Evolutionary conservation across 2,888 invertebrate genomes (phyloP).

Genomic region (Spodoptera exigua): DNA sequence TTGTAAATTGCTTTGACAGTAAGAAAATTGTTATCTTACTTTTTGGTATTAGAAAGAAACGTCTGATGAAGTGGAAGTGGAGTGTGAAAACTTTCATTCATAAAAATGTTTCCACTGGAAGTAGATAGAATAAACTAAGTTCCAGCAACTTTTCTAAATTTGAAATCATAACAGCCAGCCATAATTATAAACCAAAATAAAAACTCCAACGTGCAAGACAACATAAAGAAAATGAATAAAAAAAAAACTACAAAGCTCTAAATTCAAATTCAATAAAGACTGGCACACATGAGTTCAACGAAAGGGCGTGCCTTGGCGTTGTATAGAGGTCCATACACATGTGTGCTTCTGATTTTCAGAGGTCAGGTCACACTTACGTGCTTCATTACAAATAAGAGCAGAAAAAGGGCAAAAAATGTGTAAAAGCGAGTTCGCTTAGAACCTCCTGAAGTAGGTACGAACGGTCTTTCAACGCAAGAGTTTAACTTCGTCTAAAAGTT

Average conservation of each 20-base stretch:
- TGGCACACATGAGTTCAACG: conserved; percentile 17
- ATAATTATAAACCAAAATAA: no score
- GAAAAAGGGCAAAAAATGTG: conserved; percentile 43
- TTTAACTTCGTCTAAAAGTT: conserved; percentile 38
- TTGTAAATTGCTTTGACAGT: no score
- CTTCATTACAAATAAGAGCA: conserved; percentile 45
- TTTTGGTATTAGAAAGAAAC: no score
- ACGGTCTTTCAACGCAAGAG: conserved; percentile 33
- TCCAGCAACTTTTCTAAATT: no score
- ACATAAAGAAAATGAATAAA: conserved; percentile 2
- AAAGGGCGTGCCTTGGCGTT: conserved; percentile 52
- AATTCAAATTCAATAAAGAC: conserved; percentile 41
- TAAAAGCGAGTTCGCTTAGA: conserved; percentile 29
- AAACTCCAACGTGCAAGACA: no score
- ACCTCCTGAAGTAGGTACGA: conserved; percentile 47
- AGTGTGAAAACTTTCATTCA: no score
- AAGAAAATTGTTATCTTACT: no score
- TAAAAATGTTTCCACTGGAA: no score
- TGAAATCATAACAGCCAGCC: no score
- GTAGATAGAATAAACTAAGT: no score
- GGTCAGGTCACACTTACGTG: conserved; percentile 54
- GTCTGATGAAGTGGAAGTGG: no score
- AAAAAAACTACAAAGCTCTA: conserved; percentile 6
- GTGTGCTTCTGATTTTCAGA: conserved; percentile 51
- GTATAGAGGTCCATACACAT: conserved; percentile 38